Evolutionary conservation across 2,113 vertebrate species (phyloP).

Genomic region (Brachyistius frenatus): DNA sequence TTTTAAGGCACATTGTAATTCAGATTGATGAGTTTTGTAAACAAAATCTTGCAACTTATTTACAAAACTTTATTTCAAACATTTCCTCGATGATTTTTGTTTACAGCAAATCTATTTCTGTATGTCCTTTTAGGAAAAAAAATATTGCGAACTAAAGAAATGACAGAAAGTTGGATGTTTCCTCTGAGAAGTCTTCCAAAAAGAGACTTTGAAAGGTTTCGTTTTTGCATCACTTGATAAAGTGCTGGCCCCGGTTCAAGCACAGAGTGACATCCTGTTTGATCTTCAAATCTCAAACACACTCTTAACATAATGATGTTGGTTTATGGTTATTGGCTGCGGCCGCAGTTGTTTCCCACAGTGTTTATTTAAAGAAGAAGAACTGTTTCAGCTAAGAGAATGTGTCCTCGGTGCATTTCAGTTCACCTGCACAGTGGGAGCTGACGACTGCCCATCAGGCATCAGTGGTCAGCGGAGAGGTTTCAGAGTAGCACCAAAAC

Average conservation of each 20-base stretch:
- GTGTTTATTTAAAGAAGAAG: conserved; percentile 74
- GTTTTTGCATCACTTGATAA: conserved; percentile 52
- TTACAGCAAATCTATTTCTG: conserved; percentile 42
- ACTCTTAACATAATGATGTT: conserved; percentile 69
- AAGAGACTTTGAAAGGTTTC: conserved; percentile 31
- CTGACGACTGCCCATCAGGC: conserved; percentile 39
- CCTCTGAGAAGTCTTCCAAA: conserved; percentile 40
- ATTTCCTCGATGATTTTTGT: conserved; percentile 44
- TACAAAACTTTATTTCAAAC: conserved; percentile 32
- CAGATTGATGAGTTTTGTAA: not conserved
- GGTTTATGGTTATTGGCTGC: conserved; percentile 73
- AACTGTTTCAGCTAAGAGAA: conserved; percentile 50
- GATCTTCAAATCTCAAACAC: conserved; percentile 70
- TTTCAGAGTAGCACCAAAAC: conserved; percentile 40
- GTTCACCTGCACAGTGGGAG: conserved; percentile 70
- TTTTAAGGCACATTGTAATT: conserved; percentile 15
- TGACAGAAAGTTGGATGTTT: conserved; percentile 22
- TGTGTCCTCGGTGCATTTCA: conserved; percentile 54
- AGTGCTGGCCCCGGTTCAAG: conserved; percentile 58
- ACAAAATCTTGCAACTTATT: conserved; percentile 25
- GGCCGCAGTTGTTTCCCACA: conserved; percentile 58
- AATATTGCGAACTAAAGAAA: conserved; percentile 13
- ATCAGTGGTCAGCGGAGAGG: not conserved
- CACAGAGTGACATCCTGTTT: conserved; percentile 69
- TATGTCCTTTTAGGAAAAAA: conserved; percentile 20